Percentiles rank a stretch among this genome's conserved stretches.
These are phyloP conservation scores for Megatriorchis doriae DNA, from an alignment of 2,113 vertebrate species.

Conservation along the genomic window DNA sequence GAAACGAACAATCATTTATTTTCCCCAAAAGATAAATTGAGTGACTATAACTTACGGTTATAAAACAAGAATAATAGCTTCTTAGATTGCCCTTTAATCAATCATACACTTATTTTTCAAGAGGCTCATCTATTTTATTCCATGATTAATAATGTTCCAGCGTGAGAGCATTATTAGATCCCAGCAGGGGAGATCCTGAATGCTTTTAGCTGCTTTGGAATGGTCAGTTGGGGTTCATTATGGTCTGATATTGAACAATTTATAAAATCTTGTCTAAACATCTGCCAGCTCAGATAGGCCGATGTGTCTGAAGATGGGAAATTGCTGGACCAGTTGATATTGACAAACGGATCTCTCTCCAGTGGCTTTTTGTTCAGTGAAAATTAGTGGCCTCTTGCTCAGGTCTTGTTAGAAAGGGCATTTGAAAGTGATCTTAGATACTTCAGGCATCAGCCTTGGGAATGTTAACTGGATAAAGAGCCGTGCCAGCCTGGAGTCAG, in stretches of 20 bases:
- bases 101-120: slow-evolving; percentile 90
- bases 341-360: slow-evolving; percentile 84
- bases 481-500: background rate
- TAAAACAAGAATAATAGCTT: slow-evolving; percentile 87
- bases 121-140: slow-evolving; percentile 89
- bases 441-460: slow-evolving; percentile 68
- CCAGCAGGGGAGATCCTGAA: slow-evolving; percentile 86
- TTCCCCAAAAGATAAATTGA: slow-evolving; percentile 82
- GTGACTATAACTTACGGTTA: slow-evolving; percentile 83
- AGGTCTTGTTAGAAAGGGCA: slow-evolving; percentile 82
- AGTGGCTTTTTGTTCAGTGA: slow-evolving; percentile 79
- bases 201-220: slow-evolving; percentile 87
- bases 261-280: slow-evolving; percentile 99
- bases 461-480: slow-evolving; percentile 67
- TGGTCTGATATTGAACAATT: slow-evolving; percentile 92
- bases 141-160: slow-evolving; percentile 90
- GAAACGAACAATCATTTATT: slow-evolving; percentile 78
- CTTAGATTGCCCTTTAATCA: slow-evolving; percentile 90
- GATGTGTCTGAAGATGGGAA: slow-evolving; percentile 81
- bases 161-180: slow-evolving; percentile 86
- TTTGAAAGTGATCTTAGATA: slow-evolving; percentile 80
- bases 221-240: slow-evolving; percentile 98
- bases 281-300: slow-evolving; percentile 93
- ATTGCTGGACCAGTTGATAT: slow-evolving; percentile 86
- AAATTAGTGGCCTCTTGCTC: slow-evolving; percentile 82